Evolutionary conservation across 2,797 vertebrate genomes (phyloP), one percentile per base, ranked within the genome.

Genomic region (Hyperoplus immaculatus): DNA sequence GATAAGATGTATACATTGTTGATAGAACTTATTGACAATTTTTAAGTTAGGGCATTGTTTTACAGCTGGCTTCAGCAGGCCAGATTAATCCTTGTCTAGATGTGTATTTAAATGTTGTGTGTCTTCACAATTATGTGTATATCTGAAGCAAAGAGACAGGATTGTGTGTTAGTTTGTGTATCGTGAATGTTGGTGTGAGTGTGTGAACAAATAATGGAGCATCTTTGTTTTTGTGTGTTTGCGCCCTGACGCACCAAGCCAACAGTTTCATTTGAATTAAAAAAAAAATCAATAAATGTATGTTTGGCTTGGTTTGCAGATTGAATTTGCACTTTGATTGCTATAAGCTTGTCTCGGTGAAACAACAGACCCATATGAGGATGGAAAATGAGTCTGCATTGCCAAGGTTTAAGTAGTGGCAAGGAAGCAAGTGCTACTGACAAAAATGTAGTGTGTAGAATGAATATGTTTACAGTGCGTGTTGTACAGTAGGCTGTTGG

Each of bases 111-210:
- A 29, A 29, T 10, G 15, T 11, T 51, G 38, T 69, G 42, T 73
- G 65, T 80, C 75, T 76, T 62, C 36, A 71, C 55, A 42, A 56
- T 57, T 67, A 0, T 58, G 8, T 80, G 10, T 82, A 50, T 67
- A 36, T 49, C 16, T 14, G 5, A 4, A 1, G 41, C 5, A 53
- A 8, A 11, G 1, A 29, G 21, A 12, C 10, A 8, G 21, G 21
- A 54, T 7, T 60, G 56, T 60, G 50, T 47, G 50, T 16, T 42
- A 63, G 45, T 54, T 29, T 38, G 60, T 72, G 16, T 75, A 1
- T 84, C 10, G 1, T 51, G 74, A n/a, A 5, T 70, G 45, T 38
- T 42, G 15, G 41, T 56, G 15, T 57, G 56, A 1, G 61, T 14
- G 15, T 45, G 5, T 68, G 43, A 57, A 63, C 8, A n/a, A 38